Percentiles rank a stretch among this genome's conserved stretches.
phyloP scores from a whole-genome alignment of 2,113 vertebrate species.

The Acrocephalus kingi region DNA sequence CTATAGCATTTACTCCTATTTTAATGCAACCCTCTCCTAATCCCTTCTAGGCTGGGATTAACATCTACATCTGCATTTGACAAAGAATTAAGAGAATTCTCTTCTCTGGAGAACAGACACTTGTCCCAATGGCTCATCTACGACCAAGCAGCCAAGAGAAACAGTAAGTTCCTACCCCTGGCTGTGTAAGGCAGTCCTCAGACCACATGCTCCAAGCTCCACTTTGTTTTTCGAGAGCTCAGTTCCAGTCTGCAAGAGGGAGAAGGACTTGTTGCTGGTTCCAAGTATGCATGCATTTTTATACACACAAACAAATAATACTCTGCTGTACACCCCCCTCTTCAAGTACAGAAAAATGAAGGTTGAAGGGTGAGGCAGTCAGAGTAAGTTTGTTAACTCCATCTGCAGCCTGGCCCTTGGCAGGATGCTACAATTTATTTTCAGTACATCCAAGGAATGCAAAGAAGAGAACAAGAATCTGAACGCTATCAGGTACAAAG shows the following conservation, averaged over 20 bases:
- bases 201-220: slow-evolving; percentile 39
- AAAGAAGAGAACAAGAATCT: neutral
- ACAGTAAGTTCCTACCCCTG: neutral
- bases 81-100: neutral
- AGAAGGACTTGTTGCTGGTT: neutral
- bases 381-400: neutral
- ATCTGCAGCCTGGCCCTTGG: neutral
- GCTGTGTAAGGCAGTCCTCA: slow-evolving; percentile 28
- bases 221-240: slow-evolving; percentile 34
- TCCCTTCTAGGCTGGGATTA: neutral
- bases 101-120: neutral
- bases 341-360: neutral
- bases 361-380: neutral
- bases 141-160: neutral
- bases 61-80: neutral
- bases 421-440: neutral
- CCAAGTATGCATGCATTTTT: neutral
- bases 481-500: neutral
- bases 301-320: neutral
- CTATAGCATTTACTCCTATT: neutral
- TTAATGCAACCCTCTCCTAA: neutral
- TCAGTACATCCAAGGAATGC: neutral
- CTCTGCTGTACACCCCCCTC: neutral
- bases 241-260: slow-evolving; percentile 14
- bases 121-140: neutral